Base-by-base conservation (phyloP, 2,797 vertebrate genomes). In the Cheirogaleus major region DNA sequence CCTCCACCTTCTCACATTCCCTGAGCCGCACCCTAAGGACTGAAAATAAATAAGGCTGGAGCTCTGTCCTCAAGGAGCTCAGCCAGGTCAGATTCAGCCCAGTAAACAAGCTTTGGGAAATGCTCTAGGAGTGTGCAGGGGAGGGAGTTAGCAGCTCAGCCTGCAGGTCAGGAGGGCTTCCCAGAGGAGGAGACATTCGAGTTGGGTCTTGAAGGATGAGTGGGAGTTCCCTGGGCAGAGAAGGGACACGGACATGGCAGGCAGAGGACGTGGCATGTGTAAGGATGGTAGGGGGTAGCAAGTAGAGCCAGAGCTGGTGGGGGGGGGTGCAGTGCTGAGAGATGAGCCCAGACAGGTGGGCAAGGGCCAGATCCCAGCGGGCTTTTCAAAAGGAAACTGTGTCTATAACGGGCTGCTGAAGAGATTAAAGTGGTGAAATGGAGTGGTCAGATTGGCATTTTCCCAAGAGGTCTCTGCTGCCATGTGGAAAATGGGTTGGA, bases 1-100 rank as follows among this genome's bases (percentile, higher is more conserved):
- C 35, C 35, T 82, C 35, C 23, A 78, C 85, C 63, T 94, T 76
- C 90, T 96, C 79, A 57, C 30, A 84, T 70, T 94, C 86, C 86
- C 75, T 82, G 73, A 81, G 76, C 78, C 45, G 93, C 76, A 93
- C 70, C 83, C 61, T 63, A 6, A 30, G 84, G 35, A 55, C 90
- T 59, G 80, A 91, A 96, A 93, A 95, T 95, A 95, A 96, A 94
- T 89, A 95, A 93, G 73, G n/a, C 50, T n/a, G 73, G 84, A 84
- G 61, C 57, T 87, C 45, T 81, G 57, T 86, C 73, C 89, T 95
- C 67, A 96, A 97, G 93, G 84, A 96, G 57, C 78, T 89, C 81
- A 50, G 78, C 89, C 95, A 96, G 72, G 76, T 86, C 90, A 12
- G 5, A 85, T 30, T 81, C 61, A 82, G 50, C 35, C 12, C 61